Evolutionary conservation across 2,797 vertebrate species (phyloP).

Genomic region (Brachyrhaphis roseni): DNA sequence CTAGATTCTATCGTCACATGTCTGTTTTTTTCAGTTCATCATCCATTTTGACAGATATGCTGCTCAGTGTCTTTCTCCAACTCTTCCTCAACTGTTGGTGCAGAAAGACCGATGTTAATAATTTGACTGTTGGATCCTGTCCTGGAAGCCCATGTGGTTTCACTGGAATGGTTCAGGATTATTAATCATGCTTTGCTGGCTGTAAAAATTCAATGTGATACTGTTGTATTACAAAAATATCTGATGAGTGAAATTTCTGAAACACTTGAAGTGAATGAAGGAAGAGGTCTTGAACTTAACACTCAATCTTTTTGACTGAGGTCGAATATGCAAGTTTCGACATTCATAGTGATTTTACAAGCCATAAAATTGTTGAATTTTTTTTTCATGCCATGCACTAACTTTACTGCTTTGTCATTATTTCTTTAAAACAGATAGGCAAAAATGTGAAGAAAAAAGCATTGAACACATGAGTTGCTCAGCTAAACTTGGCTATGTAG

Average conservation of each 20-base stretch:
- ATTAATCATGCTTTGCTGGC: constrained; percentile 57
- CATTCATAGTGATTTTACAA: not conserved
- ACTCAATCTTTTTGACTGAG: constrained; percentile 11
- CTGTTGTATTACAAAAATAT: constrained; percentile 28
- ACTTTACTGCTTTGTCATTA: not conserved
- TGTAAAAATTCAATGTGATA: constrained; percentile 63
- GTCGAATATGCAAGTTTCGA: not conserved
- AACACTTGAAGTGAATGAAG: constrained; percentile 33
- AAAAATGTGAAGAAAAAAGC: not conserved
- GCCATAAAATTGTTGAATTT: not conserved
- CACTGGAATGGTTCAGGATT: constrained; percentile 50
- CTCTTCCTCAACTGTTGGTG: constrained; percentile 35
- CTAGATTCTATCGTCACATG: constrained; percentile 28
- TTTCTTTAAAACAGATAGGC: constrained; percentile 5
- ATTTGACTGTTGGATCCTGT: constrained; percentile 59
- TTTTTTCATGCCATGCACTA: not conserved
- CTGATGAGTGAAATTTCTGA: constrained; percentile 38
- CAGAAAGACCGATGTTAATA: constrained; percentile 51
- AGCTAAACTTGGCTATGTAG: constrained; percentile 22
- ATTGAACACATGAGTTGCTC: not conserved
- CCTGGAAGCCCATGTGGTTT: constrained; percentile 57
- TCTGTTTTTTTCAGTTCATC: constrained; percentile 25
- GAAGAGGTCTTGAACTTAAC: not conserved
- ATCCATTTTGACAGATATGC: constrained; percentile 25
- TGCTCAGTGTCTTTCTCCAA: constrained; percentile 29